These are phyloP conservation scores for Solenodon paradoxus DNA, from an alignment of 2,113 vertebrate species.

Conservation along the genomic window DNA sequence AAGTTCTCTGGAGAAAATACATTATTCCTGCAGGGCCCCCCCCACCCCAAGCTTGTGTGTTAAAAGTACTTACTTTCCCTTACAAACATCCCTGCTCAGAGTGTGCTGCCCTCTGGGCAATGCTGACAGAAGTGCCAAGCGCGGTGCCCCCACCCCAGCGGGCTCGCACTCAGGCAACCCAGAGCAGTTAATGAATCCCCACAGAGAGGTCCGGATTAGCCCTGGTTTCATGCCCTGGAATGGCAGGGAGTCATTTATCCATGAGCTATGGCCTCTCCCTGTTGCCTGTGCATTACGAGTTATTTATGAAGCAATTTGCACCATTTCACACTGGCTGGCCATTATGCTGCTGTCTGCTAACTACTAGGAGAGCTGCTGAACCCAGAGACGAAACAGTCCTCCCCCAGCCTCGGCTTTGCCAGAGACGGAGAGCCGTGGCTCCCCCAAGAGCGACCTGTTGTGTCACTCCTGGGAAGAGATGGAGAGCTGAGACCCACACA, in stretches of 20 bases:
- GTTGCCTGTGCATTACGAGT: constrained; percentile 79
- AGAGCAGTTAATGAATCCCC: constrained; percentile 81
- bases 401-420: neutral
- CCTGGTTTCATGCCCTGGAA: constrained; percentile 79
- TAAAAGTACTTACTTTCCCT: constrained; percentile 67
- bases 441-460: neutral
- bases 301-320: constrained; percentile 86
- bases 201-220: constrained; percentile 76
- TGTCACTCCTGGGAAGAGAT: neutral
- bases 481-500: neutral
- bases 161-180: constrained; percentile 72
- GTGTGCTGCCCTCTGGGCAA: constrained; percentile 59
- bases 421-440: constrained; percentile 7
- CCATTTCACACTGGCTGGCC: constrained; percentile 82
- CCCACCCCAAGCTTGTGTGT: neutral
- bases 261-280: constrained; percentile 73
- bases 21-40: neutral
- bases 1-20: constrained; percentile 19
- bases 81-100: constrained; percentile 38
- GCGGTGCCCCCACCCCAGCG: constrained; percentile 48
- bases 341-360: constrained; percentile 80
- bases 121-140: constrained; percentile 36
- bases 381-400: constrained; percentile 61
- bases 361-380: constrained; percentile 61
- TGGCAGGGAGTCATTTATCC: constrained; percentile 83